Evolutionary conservation across 92 coral and sea anemone species (phyloP), one percentile per base, ranked within the genome.

Genomic region (Zoanthus sociatus): DNA sequence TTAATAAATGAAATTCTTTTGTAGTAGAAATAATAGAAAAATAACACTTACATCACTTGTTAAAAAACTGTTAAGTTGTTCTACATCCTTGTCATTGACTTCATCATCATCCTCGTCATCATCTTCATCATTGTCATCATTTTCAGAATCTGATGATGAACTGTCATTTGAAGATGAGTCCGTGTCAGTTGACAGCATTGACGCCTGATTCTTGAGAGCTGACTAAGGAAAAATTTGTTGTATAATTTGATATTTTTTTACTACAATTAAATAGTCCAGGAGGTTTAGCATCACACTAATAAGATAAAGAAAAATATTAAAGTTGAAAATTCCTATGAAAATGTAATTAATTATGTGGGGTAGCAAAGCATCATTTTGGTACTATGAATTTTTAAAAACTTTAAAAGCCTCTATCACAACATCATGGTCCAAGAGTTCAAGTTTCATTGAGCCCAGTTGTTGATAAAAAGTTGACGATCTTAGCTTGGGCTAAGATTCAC

Each of bases 61-160:
- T 3, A 94, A 90, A 89, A 89, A 61, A 58, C 78, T 93, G 90
- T 92, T 91, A 1, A 94, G 93, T 71, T 92, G 90, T 71, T 94
- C 94, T 0, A 91, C 98, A 71, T 94, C 93, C 83, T 90, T 93
- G 30, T 90, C 98, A 69, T 91, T 92, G 64, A 94, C 84, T 78
- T 93, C 91, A 30, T 94, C 99, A 78, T 93, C 98, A 88, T 91
- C 94, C 15, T 96, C 95, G 81, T 94, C 96, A 89, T 89, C 94
- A 53, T 87, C 86, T 73, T 92, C 91, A 7, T 87, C 87, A 61
- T 92, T 87, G 21, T 84, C 78, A 11, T 90, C 94, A 69, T 89
- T 92, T 60, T 97, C 97, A n/a, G 95, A 90, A 71, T 93, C 99
- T 46, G 98, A 92, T n/a, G 94, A 89, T 13, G 95, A 95, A 87